Base-by-base conservation (phyloP, 2,888 invertebrate genomes). In the Mallateleia sp. region DNA sequence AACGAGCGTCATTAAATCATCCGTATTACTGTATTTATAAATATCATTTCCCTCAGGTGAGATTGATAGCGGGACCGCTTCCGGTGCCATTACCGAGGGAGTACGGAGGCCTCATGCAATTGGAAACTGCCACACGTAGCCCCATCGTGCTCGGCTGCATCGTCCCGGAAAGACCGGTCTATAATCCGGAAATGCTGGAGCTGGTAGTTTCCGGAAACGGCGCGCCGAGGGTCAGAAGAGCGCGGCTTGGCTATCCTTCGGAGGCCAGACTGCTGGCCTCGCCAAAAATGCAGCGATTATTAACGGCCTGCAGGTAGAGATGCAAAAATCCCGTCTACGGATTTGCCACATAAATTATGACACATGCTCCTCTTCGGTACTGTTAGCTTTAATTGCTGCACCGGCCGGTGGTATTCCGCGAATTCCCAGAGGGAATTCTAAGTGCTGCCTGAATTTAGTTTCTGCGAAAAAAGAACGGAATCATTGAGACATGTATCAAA, bases 61-160 rank as follows among this genome's bases (percentile, higher is more conserved):
- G 95, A 90, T 95, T 96, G 88, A 95, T 96, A 89, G 95, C 94
- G 88, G 95, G 95, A 72, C 95, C 95, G 74, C 88, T 95, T 72
- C 95, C 95, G 60, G 92, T 95, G 50, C 94, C 95, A 54, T 89
- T 95, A 89, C 95, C 95, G 25, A 92, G 93, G 18, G 95, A 95
- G 85, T 95, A 95, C 79, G 93, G 94, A 18, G 95, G 95, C 82
- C 94, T 96, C 84, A 95, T 95, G 95, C 94, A 95, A 87, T 74
- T 95, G 75, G 94, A 95, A 88, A 93, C 94, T 22, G 94, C 94
- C 50, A 94, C 94, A 60, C 93, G 94, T 28, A 95, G 95, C 42
- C 93, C 95, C 58, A 96, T 96, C 71, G 95, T 96, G 58, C 93
- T 96, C 74, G 96, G 96, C 14, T 96, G 96, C 87, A 95, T 96